Base-by-base conservation (phyloP, 2,113 vertebrate genomes). In the Phylloscopus trochiloides region DNA sequence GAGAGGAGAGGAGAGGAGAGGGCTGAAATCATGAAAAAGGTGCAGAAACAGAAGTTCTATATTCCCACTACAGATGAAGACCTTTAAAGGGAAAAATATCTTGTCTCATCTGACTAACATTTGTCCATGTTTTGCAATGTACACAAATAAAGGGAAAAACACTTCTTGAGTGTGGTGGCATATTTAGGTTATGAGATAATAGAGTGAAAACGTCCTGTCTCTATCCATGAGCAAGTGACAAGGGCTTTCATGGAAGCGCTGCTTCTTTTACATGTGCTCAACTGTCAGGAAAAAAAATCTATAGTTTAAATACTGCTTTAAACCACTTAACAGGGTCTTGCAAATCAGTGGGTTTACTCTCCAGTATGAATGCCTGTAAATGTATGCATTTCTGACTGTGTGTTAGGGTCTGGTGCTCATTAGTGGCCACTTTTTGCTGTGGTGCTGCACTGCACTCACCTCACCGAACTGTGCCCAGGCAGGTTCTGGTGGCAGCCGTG, bases 61-160 rank as follows among this genome's bases (percentile, higher is more conserved):
- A 77, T 94, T 77, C 42, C 18, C 18, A 43, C 3, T 63, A 29
- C 4, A 5, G 48, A 65, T 9, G 11, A 48, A 17, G n/a, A 75
- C 66, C 66, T 87, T 91, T 85, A 87, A 96, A 92, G 80, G 89
- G 36, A 81, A 94, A 94, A 91, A 48, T 45, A 36, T 78, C 20
- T 65, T 51, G 7, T 71, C 55, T 34, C 3, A 0, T 58, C 18
- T 91, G 72, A 80, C 59, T 81, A 78, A 52, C 1, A 3, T 24
- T 67, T 71, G 20, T 47, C 36, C 22, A 7, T 65, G 31, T 55
- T 59, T 52, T 31, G 22, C 25, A 79, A 17, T 25, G 8, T 68
- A 78, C 7, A 68, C 29, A 87, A 82, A 76, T 31, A 76, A 80
- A 84, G 4, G 34, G 21, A 58, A 86, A 78, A 79, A 6, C 7